Conservation (phyloP, 2,797 vertebrate genomes). For the Phrynocephalus forsythii region DNA sequence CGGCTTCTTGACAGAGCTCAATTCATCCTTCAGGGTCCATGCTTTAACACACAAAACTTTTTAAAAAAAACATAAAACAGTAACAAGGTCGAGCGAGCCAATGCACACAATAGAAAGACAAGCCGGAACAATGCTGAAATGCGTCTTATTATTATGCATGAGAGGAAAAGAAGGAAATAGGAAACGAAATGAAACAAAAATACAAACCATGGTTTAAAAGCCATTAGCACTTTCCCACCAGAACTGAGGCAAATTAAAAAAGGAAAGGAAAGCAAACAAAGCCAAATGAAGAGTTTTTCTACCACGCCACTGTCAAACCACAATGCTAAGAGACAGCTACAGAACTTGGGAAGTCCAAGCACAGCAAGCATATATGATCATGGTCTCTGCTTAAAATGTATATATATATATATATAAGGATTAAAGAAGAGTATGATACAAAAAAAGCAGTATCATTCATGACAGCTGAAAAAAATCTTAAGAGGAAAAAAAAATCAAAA, state of each 20-base stretch:
- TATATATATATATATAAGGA: constrained; percentile 50
- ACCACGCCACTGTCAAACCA: constrained; percentile 77
- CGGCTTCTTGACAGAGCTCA: constrained; percentile 59
- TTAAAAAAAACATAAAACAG: constrained; percentile 73
- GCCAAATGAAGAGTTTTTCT: constrained; percentile 68
- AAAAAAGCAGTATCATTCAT: constrained; percentile 69
- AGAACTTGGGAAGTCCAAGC: constrained; percentile 77
- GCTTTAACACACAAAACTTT: constrained; percentile 73
- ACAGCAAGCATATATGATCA: constrained; percentile 81
- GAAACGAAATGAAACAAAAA: constrained; percentile 73
- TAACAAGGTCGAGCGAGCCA: constrained; percentile 75
- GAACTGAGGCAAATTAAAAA: constrained; percentile 71
- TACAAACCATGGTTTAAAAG: constrained; percentile 77
- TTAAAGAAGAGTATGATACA: constrained; percentile 66
- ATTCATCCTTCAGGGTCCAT: constrained; percentile 67
- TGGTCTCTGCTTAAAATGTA: constrained; percentile 71
- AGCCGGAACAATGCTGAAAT: constrained; percentile 66
- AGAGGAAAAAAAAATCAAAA: constrained; percentile 69
- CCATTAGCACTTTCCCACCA: constrained; percentile 80
- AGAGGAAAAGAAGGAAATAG: constrained; percentile 77
- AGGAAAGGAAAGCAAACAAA: constrained; percentile 40
- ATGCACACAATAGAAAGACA: constrained; percentile 68
- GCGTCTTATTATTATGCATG: constrained; percentile 78
- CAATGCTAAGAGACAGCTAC: constrained; percentile 80
- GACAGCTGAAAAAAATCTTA: constrained; percentile 70